Conservation (phyloP, 2,113 vertebrate genomes). For the Phasianus colchicus region DNA sequence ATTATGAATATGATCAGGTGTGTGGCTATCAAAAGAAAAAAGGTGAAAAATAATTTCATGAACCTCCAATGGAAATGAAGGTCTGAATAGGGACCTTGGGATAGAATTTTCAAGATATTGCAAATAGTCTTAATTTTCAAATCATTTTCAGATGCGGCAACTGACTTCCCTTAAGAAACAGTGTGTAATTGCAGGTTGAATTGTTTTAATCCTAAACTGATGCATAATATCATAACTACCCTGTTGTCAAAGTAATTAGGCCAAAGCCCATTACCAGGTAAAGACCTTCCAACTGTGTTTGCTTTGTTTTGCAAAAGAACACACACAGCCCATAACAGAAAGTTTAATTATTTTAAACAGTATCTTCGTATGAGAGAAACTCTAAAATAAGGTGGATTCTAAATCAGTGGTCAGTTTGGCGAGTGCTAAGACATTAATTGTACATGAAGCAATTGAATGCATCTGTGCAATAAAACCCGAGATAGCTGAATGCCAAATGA, state of each 20-base stretch:
- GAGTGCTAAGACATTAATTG: not conserved
- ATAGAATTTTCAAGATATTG: not conserved
- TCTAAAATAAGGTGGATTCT: not conserved
- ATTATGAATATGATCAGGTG: not conserved
- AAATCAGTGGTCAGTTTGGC: not conserved
- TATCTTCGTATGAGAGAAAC: not conserved
- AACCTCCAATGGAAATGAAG: not conserved
- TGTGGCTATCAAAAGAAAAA: not conserved
- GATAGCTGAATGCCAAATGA: not conserved
- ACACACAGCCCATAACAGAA: not conserved
- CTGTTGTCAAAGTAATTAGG: not conserved
- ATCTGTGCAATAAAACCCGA: not conserved
- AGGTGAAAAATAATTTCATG: not conserved
- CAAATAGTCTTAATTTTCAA: not conserved
- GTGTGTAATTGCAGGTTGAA: not conserved
- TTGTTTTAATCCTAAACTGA: not conserved
- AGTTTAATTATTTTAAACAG: not conserved
- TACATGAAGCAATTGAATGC: not conserved
- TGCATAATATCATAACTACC: not conserved
- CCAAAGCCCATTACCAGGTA: conserved; percentile 7
- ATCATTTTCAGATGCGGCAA: not conserved
- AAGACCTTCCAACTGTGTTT: not conserved
- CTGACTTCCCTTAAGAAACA: not conserved
- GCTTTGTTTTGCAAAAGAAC: conserved; percentile 6
- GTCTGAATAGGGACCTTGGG: not conserved